phyloP scores from a whole-genome alignment of 2,888 invertebrate genomes.

The Zhuqinia jingwanae region DNA sequence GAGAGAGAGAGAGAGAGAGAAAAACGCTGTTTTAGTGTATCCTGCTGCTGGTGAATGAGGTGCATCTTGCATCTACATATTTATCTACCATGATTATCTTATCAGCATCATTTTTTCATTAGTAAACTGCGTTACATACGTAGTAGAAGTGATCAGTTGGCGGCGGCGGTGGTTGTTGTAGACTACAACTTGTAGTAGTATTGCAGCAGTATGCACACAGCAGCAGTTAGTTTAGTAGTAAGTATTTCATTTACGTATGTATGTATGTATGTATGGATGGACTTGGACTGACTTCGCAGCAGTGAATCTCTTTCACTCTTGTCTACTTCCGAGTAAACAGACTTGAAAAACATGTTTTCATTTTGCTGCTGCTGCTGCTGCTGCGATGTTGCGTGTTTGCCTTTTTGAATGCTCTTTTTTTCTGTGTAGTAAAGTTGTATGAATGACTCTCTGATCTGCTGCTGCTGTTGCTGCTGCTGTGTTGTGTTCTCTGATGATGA shows the following conservation, averaged over 20 bases:
- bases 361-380: slow-evolving; percentile 24
- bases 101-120: slow-evolving; percentile 23
- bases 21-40: too few relatives aligned
- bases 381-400: background rate
- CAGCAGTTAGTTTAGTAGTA: background rate
- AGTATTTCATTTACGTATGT: too few relatives aligned
- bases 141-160: background rate
- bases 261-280: background rate
- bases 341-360: slow-evolving; percentile 65
- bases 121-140: background rate
- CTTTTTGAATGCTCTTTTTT: background rate
- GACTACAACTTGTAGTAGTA: too few relatives aligned
- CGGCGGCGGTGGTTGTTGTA: too few relatives aligned
- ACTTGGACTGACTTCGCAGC: background rate
- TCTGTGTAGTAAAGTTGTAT: background rate
- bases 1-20: too few relatives aligned
- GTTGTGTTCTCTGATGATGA: background rate
- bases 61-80: slow-evolving; percentile 14
- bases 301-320: slow-evolving; percentile 27
- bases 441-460: slow-evolving; percentile 24
- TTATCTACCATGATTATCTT: background rate
- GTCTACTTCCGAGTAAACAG: slow-evolving; percentile 56
- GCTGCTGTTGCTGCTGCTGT: background rate
- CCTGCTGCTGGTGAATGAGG: background rate
- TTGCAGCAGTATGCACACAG: background rate